phyloP scores from a whole-genome alignment of 1,140 invertebrate genomes.

The Eciton burchellii region DNA sequence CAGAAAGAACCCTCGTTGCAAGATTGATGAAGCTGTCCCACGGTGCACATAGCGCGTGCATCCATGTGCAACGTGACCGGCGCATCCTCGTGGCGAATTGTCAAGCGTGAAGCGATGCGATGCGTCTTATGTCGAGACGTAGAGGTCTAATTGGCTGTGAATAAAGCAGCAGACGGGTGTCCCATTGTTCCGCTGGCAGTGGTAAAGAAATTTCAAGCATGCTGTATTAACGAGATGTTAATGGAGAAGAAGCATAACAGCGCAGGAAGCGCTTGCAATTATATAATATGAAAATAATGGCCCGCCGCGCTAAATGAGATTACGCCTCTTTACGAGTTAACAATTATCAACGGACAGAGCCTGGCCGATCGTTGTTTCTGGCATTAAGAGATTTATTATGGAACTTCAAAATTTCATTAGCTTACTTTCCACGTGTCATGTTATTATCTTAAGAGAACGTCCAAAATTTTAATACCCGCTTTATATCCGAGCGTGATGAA shows the following conservation, averaged over 20 bases:
- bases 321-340: background rate
- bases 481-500: background rate
- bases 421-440: no score
- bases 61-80: conserved; percentile 46
- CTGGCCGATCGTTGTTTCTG: background rate
- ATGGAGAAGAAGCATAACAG: background rate
- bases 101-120: conserved; percentile 33
- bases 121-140: conserved; percentile 15
- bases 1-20: conserved; percentile 58
- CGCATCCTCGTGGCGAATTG: conserved; percentile 36
- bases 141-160: conserved; percentile 46
- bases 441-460: background rate
- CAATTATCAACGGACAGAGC: background rate
- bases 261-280: background rate
- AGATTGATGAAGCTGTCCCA: conserved; percentile 39
- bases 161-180: conserved; percentile 21
- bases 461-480: background rate
- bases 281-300: background rate
- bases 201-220: conserved; percentile 35
- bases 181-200: background rate
- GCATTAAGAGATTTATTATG: no score
- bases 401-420: no score
- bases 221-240: conserved; percentile 4
- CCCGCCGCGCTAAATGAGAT: background rate
- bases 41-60: conserved; percentile 33